These are phyloP conservation scores for Dipodomys spectabilis DNA, from an alignment of 2,113 vertebrate genomes.

Conservation along the genomic window DNA sequence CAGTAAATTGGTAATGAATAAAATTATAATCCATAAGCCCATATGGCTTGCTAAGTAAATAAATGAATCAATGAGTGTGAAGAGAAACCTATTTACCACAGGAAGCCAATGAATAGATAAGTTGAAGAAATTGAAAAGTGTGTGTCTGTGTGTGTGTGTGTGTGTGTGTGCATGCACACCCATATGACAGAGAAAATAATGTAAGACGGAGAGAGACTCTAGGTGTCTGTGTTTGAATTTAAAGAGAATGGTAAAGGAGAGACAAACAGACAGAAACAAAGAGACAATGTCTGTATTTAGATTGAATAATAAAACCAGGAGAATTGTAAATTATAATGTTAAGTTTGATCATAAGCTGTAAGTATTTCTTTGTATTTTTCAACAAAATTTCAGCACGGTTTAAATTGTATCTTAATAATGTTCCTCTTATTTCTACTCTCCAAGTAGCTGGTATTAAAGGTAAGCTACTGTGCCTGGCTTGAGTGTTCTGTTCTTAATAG, in stretches of 20 bases:
- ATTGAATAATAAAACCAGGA: too few relatives aligned
- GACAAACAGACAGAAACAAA: not conserved
- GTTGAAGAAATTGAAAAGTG: not conserved
- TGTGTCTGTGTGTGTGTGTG: not conserved
- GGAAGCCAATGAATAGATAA: not conserved
- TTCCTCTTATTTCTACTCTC: too few relatives aligned
- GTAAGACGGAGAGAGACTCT: too few relatives aligned
- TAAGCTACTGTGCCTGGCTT: not conserved
- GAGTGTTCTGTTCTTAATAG: slow-evolving; percentile 37
- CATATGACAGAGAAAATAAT: too few relatives aligned
- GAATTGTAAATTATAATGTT: too few relatives aligned
- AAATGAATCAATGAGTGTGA: not conserved
- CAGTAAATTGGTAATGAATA: not conserved
- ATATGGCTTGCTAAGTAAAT: not conserved
- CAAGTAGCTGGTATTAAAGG: too few relatives aligned
- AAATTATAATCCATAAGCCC: not conserved
- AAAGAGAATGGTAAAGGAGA: not conserved
- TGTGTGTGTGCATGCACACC: too few relatives aligned
- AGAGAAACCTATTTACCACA: not conserved
- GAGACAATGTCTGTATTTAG: too few relatives aligned
- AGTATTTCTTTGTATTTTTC: too few relatives aligned
- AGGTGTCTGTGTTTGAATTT: not conserved
- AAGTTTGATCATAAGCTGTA: too few relatives aligned
- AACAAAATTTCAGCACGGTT: too few relatives aligned
- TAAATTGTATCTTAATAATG: too few relatives aligned